Conservation (phyloP, 2,888 invertebrate species). For the Stratiomys singularior region DNA sequence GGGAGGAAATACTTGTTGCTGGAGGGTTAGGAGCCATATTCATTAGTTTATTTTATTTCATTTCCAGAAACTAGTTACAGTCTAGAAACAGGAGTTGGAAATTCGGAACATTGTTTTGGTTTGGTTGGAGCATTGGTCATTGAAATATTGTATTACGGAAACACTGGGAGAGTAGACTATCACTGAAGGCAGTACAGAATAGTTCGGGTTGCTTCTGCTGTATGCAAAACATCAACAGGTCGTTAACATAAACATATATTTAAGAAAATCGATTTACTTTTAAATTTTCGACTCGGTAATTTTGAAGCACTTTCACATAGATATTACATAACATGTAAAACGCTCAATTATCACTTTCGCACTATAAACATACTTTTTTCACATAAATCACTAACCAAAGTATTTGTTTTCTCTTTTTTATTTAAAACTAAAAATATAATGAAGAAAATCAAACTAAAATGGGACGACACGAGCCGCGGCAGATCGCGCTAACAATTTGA, state of each 20-base stretch:
- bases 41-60: constrained; percentile 19
- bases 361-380: neutral
- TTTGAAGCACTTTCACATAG: neutral
- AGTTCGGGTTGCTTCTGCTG: constrained; percentile 32
- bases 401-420: neutral
- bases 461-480: constrained; percentile 29
- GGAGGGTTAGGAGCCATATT: constrained; percentile 55
- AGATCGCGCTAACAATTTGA: constrained; percentile 39
- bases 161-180: constrained; percentile 19
- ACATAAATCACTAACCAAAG: neutral
- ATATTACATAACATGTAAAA: neutral
- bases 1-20: constrained; percentile 49
- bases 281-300: neutral
- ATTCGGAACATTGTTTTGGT: neutral
- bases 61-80: no score
- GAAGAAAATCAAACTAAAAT: constrained; percentile 28
- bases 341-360: neutral
- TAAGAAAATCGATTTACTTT: constrained; percentile 32
- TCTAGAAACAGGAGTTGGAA: no score
- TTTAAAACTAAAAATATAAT: constrained; percentile 40
- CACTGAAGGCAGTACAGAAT: constrained; percentile 20
- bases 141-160: constrained; percentile 21
- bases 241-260: constrained; percentile 27
- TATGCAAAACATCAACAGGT: constrained; percentile 32
- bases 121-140: neutral